Conservation (phyloP, 1,140 invertebrate species). For the Brachionus plicatilis region DNA sequence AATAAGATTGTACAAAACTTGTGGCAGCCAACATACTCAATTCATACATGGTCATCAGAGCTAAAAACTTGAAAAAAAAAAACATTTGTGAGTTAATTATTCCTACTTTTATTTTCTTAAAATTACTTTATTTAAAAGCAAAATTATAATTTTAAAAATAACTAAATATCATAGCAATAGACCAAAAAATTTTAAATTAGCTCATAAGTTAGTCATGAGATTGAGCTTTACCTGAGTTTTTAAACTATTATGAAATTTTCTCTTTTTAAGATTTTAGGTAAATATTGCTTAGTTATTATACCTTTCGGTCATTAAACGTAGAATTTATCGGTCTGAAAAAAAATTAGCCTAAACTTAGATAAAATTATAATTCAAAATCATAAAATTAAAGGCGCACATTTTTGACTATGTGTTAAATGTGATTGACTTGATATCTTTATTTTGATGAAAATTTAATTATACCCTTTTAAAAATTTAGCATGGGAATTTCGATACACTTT, state of each 20-base stretch:
- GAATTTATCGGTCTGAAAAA: too few species aligned
- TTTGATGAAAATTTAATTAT: too few species aligned
- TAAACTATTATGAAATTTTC: not conserved
- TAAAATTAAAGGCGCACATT: too few species aligned
- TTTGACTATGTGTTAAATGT: too few species aligned
- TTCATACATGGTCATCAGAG: not conserved
- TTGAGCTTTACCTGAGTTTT: not conserved
- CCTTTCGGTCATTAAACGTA: too few species aligned
- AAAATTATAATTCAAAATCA: too few species aligned
- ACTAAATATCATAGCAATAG: not conserved
- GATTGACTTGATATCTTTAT: too few species aligned
- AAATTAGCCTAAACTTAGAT: too few species aligned
- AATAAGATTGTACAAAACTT: not conserved
- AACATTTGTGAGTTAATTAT: not conserved
- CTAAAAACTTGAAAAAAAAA: not conserved
- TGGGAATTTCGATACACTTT: too few species aligned
- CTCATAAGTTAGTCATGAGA: not conserved
- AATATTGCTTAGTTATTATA: not conserved
- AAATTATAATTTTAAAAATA: not conserved
- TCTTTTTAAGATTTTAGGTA: not conserved
- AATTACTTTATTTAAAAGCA: not conserved
- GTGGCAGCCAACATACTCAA: not conserved
- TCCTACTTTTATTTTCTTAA: not conserved
- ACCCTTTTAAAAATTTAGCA: too few species aligned
- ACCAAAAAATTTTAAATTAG: not conserved